Base-by-base conservation (phyloP, 2,888 invertebrate species). In the Xestia ashworthii region DNA sequence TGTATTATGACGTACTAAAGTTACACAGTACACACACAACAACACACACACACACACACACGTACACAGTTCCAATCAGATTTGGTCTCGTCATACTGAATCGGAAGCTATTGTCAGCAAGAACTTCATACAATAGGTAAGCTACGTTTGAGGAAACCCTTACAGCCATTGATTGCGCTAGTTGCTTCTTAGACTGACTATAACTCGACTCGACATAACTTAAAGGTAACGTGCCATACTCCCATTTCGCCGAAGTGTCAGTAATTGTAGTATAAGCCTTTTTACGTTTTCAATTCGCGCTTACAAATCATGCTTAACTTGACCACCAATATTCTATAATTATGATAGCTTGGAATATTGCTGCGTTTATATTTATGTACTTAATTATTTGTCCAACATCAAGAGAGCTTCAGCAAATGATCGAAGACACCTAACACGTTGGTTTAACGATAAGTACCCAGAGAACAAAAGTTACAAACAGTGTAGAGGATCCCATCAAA, bases 241-340 rank as follows among this genome's bases (percentile, higher is more conserved):
- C n/a, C 22, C 3, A n/a, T 53, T n/a, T 22, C n/a, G 25, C 55
- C n/a, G 58, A 60, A 14, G 14, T 25, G 25, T 60, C 25, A 25
- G 16, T 16, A 14, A 62, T 19, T 71, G 46, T 58, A 44, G 62
- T 48, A 65, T 41, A 38, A 70, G 32, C 32, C 41, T 60, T 68
- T 65, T 60, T 64, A 71, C 16, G 60, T 65, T 69, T 73, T 48
- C 53, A 32, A 32, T 32, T 32, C 3, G 41, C 3, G 41, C 41
- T 41, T 41, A 41, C 41, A 4, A 46, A 75, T 78, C 74, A 74
- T 81, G 50, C 38, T 38, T 22, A 66, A 62, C 62, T 44, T 77
- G 44, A 67, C 58, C 65, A 50, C 62, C 69, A 41, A 25, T 12
- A 73, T 73, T 74, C 9, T 38, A 32, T 22, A 41, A 6, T 41